These are phyloP conservation scores for Aporophyla lueneburgensis DNA, from an alignment of 2,888 invertebrate genomes.

Conservation along the genomic window DNA sequence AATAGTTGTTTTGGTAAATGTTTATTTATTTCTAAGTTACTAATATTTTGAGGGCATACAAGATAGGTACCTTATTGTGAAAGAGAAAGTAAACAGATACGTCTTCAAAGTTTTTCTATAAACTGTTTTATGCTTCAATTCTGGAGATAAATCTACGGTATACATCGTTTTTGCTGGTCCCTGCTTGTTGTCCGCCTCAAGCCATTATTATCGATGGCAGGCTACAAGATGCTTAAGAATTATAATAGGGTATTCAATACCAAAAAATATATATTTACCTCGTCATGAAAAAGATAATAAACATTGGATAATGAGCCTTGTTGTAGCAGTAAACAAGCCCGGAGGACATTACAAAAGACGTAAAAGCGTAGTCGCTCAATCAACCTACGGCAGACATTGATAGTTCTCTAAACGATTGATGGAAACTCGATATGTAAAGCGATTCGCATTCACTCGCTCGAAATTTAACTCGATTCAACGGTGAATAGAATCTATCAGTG, in stretches of 20 bases:
- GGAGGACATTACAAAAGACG: neutral
- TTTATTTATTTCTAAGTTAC: conserved; percentile 10
- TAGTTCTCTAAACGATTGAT: conserved; percentile 45
- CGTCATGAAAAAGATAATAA: neutral
- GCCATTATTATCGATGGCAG: no score
- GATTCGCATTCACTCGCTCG: conserved; percentile 32
- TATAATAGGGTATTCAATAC: no score
- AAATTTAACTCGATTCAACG: conserved; percentile 26
- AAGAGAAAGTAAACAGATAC: conserved; percentile 10
- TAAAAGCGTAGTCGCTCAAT: neutral
- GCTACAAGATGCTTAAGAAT: no score
- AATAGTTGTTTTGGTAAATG: conserved; percentile 18
- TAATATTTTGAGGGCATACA: conserved; percentile 26
- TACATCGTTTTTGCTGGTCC: no score
- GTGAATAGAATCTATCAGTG: conserved; percentile 31
- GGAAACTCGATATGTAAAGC: conserved; percentile 32
- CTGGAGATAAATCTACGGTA: no score
- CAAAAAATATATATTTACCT: neutral
- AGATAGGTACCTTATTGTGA: neutral
- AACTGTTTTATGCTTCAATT: conserved; percentile 18
- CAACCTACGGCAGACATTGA: conserved; percentile 13
- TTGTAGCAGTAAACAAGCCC: neutral
- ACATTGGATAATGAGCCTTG: neutral
- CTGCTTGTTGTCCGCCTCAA: no score
- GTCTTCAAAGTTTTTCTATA: conserved; percentile 11